Conservation (phyloP, 2,888 invertebrate genomes). For the Myathropa florea region DNA sequence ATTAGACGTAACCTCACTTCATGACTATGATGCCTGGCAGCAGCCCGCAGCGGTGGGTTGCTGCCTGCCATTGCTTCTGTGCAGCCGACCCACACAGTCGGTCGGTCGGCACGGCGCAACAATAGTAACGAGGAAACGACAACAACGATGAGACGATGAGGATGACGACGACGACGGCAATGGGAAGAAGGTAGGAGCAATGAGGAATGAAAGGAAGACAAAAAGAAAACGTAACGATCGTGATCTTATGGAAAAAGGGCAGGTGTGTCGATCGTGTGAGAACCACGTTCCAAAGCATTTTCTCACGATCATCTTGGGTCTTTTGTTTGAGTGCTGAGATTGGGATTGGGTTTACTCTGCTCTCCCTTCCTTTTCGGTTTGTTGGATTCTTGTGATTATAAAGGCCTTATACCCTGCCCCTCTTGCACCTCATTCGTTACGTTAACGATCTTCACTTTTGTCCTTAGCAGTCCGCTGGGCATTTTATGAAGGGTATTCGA, state of each 20-base stretch:
- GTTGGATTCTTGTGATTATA: slow-evolving; percentile 53
- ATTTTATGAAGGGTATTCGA: slow-evolving; percentile 11
- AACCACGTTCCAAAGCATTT: slow-evolving; percentile 81
- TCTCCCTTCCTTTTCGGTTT: slow-evolving; percentile 22
- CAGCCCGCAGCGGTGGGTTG: slow-evolving; percentile 58
- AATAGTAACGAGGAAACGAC: slow-evolving; percentile 37
- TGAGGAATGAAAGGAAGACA: slow-evolving; percentile 18
- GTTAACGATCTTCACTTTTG: slow-evolving; percentile 50
- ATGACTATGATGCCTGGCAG: slow-evolving; percentile 53
- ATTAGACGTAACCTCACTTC: slow-evolving; percentile 44
- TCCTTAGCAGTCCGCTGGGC: slow-evolving; percentile 17
- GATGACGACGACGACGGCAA: not conserved
- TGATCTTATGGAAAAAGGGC: slow-evolving; percentile 81
- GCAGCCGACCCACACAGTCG: slow-evolving; percentile 50
- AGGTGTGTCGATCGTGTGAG: slow-evolving; percentile 82
- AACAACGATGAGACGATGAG: slow-evolving; percentile 16
- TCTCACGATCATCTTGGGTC: slow-evolving; percentile 79
- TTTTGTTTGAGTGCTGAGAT: slow-evolving; percentile 55
- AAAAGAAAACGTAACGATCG: slow-evolving; percentile 74
- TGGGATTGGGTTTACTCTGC: slow-evolving; percentile 40
- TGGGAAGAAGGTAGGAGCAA: slow-evolving; percentile 3
- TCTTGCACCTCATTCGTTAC: slow-evolving; percentile 59
- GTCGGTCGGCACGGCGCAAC: slow-evolving; percentile 28
- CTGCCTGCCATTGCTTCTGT: slow-evolving; percentile 62
- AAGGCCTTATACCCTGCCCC: slow-evolving; percentile 46